Conservation (phyloP, 2,888 invertebrate species). For the Allolobophora icterica region DNA sequence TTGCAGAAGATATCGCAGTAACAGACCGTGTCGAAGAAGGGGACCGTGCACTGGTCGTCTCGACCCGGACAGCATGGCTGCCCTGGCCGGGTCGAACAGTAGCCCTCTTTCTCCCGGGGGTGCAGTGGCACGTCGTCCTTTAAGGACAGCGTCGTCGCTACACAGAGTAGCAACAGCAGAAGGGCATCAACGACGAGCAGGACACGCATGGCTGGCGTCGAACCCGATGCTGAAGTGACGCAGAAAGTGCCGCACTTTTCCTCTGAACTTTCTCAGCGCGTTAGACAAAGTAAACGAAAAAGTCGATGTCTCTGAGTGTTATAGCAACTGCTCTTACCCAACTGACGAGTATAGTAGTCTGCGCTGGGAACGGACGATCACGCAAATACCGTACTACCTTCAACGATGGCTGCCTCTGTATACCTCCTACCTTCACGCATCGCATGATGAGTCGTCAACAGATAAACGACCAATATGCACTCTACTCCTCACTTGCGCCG, state of each 20-base stretch:
- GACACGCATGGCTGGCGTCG: constrained; percentile 17
- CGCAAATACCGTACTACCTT: not conserved
- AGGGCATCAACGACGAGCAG: not conserved
- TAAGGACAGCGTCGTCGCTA: not conserved
- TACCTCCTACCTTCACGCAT: not conserved
- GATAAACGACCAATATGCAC: not conserved
- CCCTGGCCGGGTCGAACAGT: not conserved
- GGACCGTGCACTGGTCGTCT: constrained; percentile 80
- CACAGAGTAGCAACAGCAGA: not conserved
- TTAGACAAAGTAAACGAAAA: not conserved
- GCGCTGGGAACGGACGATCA: not conserved
- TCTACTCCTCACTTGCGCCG: not conserved
- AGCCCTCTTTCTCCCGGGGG: not conserved
- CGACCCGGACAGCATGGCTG: constrained; percentile 73
- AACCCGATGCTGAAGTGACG: not conserved
- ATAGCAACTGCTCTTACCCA: not conserved
- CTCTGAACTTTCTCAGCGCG: not conserved
- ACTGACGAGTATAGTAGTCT: not conserved
- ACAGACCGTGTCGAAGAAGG: constrained; percentile 81
- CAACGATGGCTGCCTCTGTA: not conserved
- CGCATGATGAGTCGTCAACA: not conserved
- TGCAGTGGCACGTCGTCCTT: not conserved
- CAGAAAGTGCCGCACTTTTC: not conserved
- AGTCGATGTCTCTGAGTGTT: not conserved
- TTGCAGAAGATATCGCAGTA: constrained; percentile 95